phyloP scores from a whole-genome alignment of 1,140 invertebrate genomes.

The Diorhabda sublineata region DNA sequence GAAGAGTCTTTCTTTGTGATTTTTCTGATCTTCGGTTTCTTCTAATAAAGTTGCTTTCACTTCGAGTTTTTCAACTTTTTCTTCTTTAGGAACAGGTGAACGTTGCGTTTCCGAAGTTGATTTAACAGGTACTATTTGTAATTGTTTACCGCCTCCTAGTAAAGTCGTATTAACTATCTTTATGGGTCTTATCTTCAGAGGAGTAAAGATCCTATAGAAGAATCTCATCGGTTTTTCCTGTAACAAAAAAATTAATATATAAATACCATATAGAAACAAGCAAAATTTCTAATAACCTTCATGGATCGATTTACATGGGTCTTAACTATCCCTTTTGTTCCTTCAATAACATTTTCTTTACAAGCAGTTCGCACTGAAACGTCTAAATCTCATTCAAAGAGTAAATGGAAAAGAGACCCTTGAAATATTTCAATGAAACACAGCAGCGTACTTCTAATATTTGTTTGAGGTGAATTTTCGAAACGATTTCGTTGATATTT shows the following conservation, averaged over 20 bases:
- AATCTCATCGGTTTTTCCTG: constrained; percentile 62
- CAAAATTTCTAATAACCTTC: neutral
- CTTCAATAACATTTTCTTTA: constrained; percentile 12
- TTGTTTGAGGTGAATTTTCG: too few relatives aligned
- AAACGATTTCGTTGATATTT: too few relatives aligned
- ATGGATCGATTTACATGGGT: constrained; percentile 5
- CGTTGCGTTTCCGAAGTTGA: constrained; percentile 9
- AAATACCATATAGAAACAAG: too few relatives aligned
- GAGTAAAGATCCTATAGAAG: constrained; percentile 55
- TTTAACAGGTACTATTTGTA: constrained; percentile 43
- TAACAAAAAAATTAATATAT: constrained; percentile 28
- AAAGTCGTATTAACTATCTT: constrained; percentile 42
- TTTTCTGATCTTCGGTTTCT: constrained; percentile 31
- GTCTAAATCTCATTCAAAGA: neutral
- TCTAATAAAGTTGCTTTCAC: constrained; percentile 11
- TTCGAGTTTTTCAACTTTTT: constrained; percentile 21
- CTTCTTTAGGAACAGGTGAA: constrained; percentile 14
- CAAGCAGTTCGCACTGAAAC: neutral
- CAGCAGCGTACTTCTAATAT: too few relatives aligned
- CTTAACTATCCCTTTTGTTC: constrained; percentile 5
- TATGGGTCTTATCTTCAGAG: constrained; percentile 43
- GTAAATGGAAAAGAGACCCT: neutral
- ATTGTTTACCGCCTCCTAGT: constrained; percentile 37
- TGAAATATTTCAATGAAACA: neutral
- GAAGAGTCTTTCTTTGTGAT: constrained; percentile 39